Evolutionary conservation across 1,140 invertebrate species (phyloP).

Genomic region (Tetramorium alpestre): DNA sequence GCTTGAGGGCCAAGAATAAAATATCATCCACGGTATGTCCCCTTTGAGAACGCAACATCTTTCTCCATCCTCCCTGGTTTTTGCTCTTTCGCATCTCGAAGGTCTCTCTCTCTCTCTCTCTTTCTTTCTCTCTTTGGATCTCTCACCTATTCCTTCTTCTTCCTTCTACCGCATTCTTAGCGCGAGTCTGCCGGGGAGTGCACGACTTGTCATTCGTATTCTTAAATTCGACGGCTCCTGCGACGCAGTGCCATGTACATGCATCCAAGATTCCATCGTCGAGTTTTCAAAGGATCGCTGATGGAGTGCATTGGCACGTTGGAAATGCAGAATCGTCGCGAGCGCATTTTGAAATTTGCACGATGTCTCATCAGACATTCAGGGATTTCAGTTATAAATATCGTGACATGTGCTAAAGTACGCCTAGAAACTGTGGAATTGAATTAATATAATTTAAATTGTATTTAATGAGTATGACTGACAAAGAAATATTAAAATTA

Average conservation of each 20-base stretch:
- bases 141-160: slow-evolving; percentile 61
- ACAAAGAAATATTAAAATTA: background rate
- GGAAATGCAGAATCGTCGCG: slow-evolving; percentile 20
- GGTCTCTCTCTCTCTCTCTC: background rate
- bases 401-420: background rate
- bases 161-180: slow-evolving; percentile 29
- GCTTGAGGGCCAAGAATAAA: slow-evolving; percentile 74
- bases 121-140: background rate
- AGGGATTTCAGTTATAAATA: background rate
- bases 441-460: background rate
- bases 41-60: slow-evolving; percentile 75
- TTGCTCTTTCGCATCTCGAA: slow-evolving; percentile 51
- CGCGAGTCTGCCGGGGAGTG: slow-evolving; percentile 61
- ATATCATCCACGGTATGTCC: slow-evolving; percentile 80
- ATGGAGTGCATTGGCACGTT: slow-evolving; percentile 28
- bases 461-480: background rate
- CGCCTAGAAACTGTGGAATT: background rate
- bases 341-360: slow-evolving; percentile 23
- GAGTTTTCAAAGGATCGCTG: slow-evolving; percentile 25
- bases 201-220: slow-evolving; percentile 70
- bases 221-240: slow-evolving; percentile 65
- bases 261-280: background rate
- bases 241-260: slow-evolving; percentile 14
- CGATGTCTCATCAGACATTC: slow-evolving; percentile 1
- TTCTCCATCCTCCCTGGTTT: slow-evolving; percentile 61